Evolutionary conservation across 2,888 invertebrate species (phyloP).

Genomic region (Aporophyla nigra): DNA sequence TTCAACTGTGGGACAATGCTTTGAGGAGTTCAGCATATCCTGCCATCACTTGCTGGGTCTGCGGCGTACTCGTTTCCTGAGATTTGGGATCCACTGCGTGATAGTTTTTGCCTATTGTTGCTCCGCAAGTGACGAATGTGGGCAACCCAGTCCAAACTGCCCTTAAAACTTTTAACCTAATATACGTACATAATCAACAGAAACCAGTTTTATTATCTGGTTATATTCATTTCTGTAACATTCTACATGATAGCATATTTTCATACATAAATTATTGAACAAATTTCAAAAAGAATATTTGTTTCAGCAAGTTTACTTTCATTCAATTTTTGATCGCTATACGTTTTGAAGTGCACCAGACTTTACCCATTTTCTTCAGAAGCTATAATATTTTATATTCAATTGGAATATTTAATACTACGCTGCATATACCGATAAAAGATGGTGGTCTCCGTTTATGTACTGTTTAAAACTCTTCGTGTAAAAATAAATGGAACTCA

Average conservation of each 20-base stretch:
- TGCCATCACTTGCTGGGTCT: too few relatives aligned
- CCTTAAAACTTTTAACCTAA: too few relatives aligned
- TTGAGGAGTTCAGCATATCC: too few relatives aligned
- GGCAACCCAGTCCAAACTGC: too few relatives aligned
- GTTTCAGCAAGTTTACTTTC: neutral
- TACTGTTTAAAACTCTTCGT: constrained; percentile 39
- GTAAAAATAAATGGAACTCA: constrained; percentile 21
- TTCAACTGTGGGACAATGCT: too few relatives aligned
- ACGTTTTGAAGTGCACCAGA: constrained; percentile 4
- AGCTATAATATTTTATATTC: constrained; percentile 47
- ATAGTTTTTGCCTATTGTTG: too few relatives aligned
- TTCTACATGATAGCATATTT: neutral
- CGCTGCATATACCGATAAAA: constrained; percentile 30
- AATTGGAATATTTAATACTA: constrained; percentile 43
- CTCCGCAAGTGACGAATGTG: too few relatives aligned
- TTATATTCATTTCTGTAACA: too few relatives aligned
- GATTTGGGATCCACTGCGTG: too few relatives aligned
- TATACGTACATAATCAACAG: too few relatives aligned
- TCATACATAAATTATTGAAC: neutral
- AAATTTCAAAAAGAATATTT: neutral
- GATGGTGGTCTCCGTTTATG: constrained; percentile 18
- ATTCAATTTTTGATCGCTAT: neutral
- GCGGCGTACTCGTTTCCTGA: too few relatives aligned
- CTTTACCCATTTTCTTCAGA: constrained; percentile 15
- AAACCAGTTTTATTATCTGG: neutral